Evolutionary conservation across 1,140 invertebrate genomes (phyloP).

Genomic region (Helicoverpa zea): DNA sequence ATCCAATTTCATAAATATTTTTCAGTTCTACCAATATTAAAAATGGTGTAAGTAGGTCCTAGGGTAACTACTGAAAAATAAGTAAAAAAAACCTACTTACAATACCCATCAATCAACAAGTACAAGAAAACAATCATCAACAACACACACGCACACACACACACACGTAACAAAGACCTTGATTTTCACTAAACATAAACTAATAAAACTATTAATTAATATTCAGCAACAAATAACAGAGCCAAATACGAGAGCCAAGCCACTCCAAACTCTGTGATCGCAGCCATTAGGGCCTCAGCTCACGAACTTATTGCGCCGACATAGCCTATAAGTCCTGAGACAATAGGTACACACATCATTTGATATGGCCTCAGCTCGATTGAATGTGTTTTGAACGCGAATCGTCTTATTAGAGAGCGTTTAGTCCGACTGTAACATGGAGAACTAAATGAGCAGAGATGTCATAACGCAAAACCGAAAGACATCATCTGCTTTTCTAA

Average conservation of each 20-base stretch:
- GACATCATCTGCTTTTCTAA: too few species aligned
- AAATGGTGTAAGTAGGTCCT: too few species aligned
- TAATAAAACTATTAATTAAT: conserved; percentile 59
- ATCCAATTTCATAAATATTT: too few species aligned
- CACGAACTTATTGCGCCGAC: conserved; percentile 69
- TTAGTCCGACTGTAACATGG: conserved; percentile 37
- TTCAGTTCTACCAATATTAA: too few species aligned
- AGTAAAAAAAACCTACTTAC: not conserved
- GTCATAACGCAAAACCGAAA: too few species aligned
- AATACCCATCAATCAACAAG: not conserved
- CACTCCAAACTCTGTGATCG: conserved; percentile 67
- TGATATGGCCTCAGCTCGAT: conserved; percentile 74
- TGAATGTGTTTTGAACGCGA: conserved; percentile 69
- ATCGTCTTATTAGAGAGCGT: conserved; percentile 76
- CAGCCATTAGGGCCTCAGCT: conserved; percentile 63
- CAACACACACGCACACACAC: not conserved
- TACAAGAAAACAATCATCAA: not conserved
- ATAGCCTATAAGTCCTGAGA: conserved; percentile 69
- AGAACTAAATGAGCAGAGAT: too few species aligned
- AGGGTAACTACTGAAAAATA: too few species aligned
- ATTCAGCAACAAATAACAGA: conserved; percentile 69
- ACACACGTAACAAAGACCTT: conserved; percentile 42
- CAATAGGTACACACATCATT: conserved; percentile 77
- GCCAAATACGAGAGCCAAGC: conserved; percentile 63
- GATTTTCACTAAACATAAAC: conserved; percentile 45